Evolutionary conservation across 2,888 invertebrate genomes (phyloP), one percentile per base, ranked within the genome.

Genomic region (Drosophila austrosaltans): DNA sequence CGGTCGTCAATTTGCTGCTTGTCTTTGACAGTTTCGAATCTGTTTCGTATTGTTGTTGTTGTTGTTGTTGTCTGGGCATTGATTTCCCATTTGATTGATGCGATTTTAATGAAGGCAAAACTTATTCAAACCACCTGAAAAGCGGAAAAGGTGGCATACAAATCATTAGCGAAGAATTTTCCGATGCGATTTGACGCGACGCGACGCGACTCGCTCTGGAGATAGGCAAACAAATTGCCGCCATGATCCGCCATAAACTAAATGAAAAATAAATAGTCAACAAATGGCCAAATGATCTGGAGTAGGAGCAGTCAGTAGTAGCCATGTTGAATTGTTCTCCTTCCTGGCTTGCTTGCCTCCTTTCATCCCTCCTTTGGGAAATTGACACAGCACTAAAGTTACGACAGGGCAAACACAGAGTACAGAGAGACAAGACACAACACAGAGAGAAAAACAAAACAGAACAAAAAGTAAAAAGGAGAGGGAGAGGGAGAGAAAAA

Each of bases 301-400:
- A 32, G 20, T 12, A 40, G 10, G 36, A 22, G 64, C n/a, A 28
- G 10, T 22, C 10, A 48, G 16, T 32, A 39, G 73, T 76, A 39
- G 73, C 73, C 66, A 53, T 63, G 73, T 67, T 69, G 25, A 48
- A 48, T 48, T 48, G 48, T 48, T 48, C 22, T 22, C 12, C 25
- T 48, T 48, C 48, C 44, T 22, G 0, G 5, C 5, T 48, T 10
- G 8, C 44, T 40, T 40, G n/a, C n/a, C n/a, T 40, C 48, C 60
- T 70, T 40, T 3, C n/a, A 3, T 40, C 3, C 48, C 60, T 70
- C 72, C 76, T 59, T 69, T 73, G 62, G 56, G 64, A 70, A 82
- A 82, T 82, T 77, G 81, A 78, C 82, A 77, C 65, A 80, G 75
- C 81, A 77, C 79, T 74, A 77, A 82, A 81, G 81, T 82, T 82